Evolutionary conservation across 2,797 vertebrate genomes (phyloP).

Genomic region (Peromyscus nudipes): DNA sequence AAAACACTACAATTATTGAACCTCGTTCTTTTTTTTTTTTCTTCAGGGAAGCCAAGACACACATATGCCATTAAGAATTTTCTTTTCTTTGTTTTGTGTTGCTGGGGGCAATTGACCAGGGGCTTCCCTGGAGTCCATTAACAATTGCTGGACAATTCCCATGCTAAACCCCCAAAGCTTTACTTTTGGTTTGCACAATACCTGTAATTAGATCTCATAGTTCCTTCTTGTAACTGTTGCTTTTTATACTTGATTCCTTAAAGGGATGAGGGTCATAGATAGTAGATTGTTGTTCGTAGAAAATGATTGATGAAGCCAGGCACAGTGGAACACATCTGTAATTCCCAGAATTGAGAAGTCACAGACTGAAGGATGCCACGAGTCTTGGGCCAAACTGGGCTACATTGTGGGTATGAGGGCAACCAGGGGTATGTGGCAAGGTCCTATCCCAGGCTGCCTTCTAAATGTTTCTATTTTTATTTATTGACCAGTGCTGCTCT

Average conservation of each 20-base stretch:
- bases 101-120: not conserved
- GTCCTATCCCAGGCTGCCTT: not conserved
- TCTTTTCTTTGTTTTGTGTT: constrained; percentile 4
- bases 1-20: constrained; percentile 32
- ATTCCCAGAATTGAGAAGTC: not conserved
- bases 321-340: not conserved
- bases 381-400: not conserved
- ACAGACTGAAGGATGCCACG: not conserved
- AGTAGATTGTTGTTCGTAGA: not conserved
- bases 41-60: not conserved
- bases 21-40: not conserved
- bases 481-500: not conserved
- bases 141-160: not conserved
- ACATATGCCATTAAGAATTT: not conserved
- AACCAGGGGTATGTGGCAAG: not conserved
- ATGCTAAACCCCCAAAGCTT: not conserved
- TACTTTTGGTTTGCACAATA: not conserved
- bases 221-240: constrained; percentile 49
- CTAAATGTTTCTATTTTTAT: not conserved
- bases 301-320: not conserved
- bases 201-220: not conserved
- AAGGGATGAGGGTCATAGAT: not conserved
- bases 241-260: not conserved
- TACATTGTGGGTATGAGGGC: not conserved
- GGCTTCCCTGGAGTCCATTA: not conserved